Percentiles rank a stretch among this genome's conserved stretches.
Evolutionary conservation across 2,888 invertebrate genomes (phyloP).

Genomic region (Anaspis maculata): DNA sequence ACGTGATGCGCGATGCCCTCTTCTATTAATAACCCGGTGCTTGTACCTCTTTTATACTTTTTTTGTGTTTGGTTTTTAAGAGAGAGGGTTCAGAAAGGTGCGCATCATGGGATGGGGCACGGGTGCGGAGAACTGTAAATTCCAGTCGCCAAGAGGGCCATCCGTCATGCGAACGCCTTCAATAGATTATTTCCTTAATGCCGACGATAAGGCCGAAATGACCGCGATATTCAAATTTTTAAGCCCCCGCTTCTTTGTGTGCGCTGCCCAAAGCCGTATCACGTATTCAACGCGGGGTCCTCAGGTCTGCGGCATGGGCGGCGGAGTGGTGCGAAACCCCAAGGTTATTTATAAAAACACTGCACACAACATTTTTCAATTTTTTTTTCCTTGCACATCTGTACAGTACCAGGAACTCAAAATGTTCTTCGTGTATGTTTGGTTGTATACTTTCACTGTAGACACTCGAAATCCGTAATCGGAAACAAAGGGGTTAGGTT

Average conservation of each 20-base stretch:
- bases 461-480: too few relatives aligned
- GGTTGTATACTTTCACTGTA: too few relatives aligned
- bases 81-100: too few relatives aligned
- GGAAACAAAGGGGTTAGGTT: too few relatives aligned
- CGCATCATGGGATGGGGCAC: too few relatives aligned
- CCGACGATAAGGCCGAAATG: conserved; percentile 42
- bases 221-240: conserved; percentile 47
- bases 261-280: conserved; percentile 36
- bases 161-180: conserved; percentile 38
- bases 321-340: too few relatives aligned
- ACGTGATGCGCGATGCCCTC: conserved; percentile 25
- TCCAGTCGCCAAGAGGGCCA: conserved; percentile 22
- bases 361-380: too few relatives aligned
- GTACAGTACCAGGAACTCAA: too few relatives aligned
- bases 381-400: too few relatives aligned
- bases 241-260: conserved; percentile 41
- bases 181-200: conserved; percentile 42
- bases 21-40: conserved; percentile 27
- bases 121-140: conserved; percentile 10
- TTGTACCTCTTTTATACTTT: conserved; percentile 12
- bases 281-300: conserved; percentile 34
- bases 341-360: too few relatives aligned
- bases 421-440: too few relatives aligned
- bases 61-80: too few relatives aligned
- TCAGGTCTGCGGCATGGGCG: conserved; percentile 17